Conservation (phyloP, 92 coral and sea anemone species). For the Zoanthus sociatus region DNA sequence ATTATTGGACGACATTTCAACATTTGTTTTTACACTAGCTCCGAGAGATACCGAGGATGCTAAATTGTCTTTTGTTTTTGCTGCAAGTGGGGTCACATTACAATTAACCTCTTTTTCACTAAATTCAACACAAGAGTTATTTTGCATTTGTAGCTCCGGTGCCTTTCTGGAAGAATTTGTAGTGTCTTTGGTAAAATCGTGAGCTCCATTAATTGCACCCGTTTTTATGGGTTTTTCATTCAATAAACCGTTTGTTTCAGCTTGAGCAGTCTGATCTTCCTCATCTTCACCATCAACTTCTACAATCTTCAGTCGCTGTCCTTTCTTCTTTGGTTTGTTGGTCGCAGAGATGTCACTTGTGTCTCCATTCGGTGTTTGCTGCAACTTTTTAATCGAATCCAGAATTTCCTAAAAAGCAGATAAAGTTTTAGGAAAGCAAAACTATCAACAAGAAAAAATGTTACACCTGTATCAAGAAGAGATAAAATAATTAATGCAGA, state of each 20-base stretch:
- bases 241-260: conserved; percentile 7
- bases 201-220: background rate
- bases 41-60: background rate
- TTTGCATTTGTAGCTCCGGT: background rate
- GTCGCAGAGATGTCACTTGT: background rate
- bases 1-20: background rate
- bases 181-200: background rate
- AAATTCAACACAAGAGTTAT: background rate
- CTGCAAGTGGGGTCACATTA: background rate
- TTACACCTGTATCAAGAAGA: no score
- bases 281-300: conserved; percentile 80
- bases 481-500: no score
- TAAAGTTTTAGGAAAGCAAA: no score
- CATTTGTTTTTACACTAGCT: conserved; percentile 4
- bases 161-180: background rate
- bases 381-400: conserved; percentile 55
- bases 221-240: background rate
- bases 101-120: background rate
- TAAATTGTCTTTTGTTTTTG: background rate
- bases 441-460: no score
- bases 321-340: conserved; percentile 65
- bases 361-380: conserved; percentile 43
- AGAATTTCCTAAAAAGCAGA: conserved; percentile 62
- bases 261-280: background rate
- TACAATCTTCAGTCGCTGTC: conserved; percentile 86